phyloP scores from a whole-genome alignment of 2,113 vertebrate genomes.

The Pyrgilauda ruficollis region DNA sequence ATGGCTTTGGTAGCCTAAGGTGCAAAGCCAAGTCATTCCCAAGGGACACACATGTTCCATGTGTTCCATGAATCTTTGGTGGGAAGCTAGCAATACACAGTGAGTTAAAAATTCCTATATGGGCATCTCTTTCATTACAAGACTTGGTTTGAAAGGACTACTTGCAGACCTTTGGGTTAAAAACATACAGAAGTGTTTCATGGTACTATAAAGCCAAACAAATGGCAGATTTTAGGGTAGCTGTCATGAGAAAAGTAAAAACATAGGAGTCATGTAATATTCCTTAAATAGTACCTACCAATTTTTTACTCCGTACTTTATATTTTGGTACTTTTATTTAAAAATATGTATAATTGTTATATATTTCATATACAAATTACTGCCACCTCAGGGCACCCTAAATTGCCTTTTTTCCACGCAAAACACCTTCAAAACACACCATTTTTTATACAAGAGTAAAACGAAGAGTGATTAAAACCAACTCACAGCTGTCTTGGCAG shows the following conservation, averaged over 20 bases:
- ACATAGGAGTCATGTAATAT: not conserved
- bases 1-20: not conserved
- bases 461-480: not conserved
- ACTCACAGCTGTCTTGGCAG: constrained; percentile 78
- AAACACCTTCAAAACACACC: not conserved
- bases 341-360: not conserved
- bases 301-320: not conserved
- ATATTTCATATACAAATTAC: not conserved
- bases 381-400: not conserved
- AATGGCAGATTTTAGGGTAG: not conserved
- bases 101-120: not conserved
- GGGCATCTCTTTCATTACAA: not conserved
- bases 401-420: not conserved
- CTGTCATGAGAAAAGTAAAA: not conserved
- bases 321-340: not conserved
- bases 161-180: not conserved
- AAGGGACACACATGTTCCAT: not conserved
- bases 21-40: not conserved
- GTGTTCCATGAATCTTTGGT: not conserved
- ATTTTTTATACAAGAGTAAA: not conserved
- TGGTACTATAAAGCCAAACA: not conserved
- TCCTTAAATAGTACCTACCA: not conserved
- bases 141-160: not conserved
- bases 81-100: not conserved
- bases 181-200: not conserved